These are phyloP conservation scores for Leuctra nigra DNA, from an alignment of 2,888 invertebrate species.

Conservation along the genomic window DNA sequence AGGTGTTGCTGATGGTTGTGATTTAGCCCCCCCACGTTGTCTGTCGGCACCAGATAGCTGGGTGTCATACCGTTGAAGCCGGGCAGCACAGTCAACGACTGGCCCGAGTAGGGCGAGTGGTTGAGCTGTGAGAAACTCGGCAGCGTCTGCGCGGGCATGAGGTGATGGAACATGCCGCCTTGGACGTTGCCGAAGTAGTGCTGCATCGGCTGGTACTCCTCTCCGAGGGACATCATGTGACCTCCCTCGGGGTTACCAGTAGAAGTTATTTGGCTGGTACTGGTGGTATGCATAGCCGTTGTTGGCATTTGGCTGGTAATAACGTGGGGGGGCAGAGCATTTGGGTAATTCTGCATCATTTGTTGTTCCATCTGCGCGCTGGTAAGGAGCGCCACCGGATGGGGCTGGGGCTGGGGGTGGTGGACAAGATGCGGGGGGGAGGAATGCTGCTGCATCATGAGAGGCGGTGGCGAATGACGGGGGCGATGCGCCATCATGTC, in stretches of 20 bases:
- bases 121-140: slow-evolving; percentile 62
- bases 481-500: slow-evolving; percentile 31
- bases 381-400: slow-evolving; percentile 30
- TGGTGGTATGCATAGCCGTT: slow-evolving; percentile 49
- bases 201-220: slow-evolving; percentile 16
- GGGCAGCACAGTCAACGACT: slow-evolving; percentile 28
- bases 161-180: slow-evolving; percentile 34
- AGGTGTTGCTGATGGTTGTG: slow-evolving; percentile 23
- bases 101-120: slow-evolving; percentile 19
- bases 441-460: slow-evolving; percentile 38
- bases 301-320: slow-evolving; percentile 36
- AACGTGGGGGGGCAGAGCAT: slow-evolving; percentile 66
- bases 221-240: background rate
- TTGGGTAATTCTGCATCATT: slow-evolving; percentile 61
- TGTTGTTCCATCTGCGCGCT: slow-evolving; percentile 44
- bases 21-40: slow-evolving; percentile 72
- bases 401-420: slow-evolving; percentile 37
- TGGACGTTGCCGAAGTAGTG: background rate
- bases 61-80: slow-evolving; percentile 37
- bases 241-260: slow-evolving; percentile 58
- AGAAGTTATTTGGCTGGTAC: slow-evolving; percentile 62
- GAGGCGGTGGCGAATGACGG: slow-evolving; percentile 40
- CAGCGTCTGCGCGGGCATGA: slow-evolving; percentile 44
- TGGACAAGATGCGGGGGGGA: slow-evolving; percentile 37
- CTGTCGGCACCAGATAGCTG: slow-evolving; percentile 32